Evolutionary conservation across 2,113 vertebrate genomes (phyloP).

Genomic region (Gymnocephalus cernua): DNA sequence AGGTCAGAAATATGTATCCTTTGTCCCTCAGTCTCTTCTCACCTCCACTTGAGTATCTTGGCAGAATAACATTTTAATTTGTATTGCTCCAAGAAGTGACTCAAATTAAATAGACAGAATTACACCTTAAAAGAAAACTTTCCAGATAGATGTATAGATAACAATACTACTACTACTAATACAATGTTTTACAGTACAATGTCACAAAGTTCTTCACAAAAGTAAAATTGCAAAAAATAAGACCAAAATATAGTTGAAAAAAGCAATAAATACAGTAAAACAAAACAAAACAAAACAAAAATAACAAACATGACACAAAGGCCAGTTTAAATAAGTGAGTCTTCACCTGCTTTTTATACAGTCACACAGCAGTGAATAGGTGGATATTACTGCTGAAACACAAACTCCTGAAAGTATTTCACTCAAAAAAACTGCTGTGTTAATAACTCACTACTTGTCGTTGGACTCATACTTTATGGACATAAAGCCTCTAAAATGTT

Average conservation of each 20-base stretch:
- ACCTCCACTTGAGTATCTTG: slow-evolving; percentile 4
- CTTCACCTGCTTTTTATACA: too few species aligned
- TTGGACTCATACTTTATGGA: neutral
- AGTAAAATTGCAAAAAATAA: neutral
- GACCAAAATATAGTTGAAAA: too few species aligned
- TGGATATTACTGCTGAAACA: neutral
- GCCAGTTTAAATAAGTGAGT: too few species aligned
- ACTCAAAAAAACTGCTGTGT: neutral
- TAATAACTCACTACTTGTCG: neutral
- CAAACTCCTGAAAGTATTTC: neutral
- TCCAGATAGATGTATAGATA: too few species aligned
- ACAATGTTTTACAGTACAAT: neutral
- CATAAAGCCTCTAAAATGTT: neutral
- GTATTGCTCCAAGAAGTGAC: neutral
- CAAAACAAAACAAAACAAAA: too few species aligned
- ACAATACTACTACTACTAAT: too few species aligned
- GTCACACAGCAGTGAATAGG: neutral
- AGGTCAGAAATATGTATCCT: slow-evolving; percentile 9
- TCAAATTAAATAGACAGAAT: neutral
- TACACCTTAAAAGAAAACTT: neutral
- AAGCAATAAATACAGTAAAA: too few species aligned
- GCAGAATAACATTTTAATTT: slow-evolving; percentile 3
- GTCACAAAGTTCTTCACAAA: too few species aligned
- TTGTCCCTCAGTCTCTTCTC: slow-evolving; percentile 3
- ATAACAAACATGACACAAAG: too few species aligned